These are phyloP conservation scores for Poeciliopsis turneri DNA, from an alignment of 2,797 vertebrate species.

Conservation along the genomic window DNA sequence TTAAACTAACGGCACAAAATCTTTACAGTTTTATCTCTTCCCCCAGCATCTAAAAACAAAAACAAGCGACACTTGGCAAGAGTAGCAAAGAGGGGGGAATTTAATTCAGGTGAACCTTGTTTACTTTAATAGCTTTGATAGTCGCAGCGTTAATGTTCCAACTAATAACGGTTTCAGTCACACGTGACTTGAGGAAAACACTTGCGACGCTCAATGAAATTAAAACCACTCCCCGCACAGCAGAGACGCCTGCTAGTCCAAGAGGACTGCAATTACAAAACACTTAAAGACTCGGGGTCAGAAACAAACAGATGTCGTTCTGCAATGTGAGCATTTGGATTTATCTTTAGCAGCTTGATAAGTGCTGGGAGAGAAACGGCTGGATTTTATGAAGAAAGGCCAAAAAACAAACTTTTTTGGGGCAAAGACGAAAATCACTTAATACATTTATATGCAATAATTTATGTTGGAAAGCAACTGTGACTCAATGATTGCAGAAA, in stretches of 20 bases:
- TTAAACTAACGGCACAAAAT: conserved; percentile 35
- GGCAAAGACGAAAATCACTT: background rate
- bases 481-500: background rate
- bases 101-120: conserved; percentile 45
- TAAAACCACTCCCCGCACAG: conserved; percentile 15
- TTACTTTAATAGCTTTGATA: conserved; percentile 43
- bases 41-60: conserved; percentile 28
- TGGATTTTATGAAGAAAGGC: background rate
- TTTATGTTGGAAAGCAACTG: background rate
- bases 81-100: conserved; percentile 16
- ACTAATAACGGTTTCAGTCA: conserved; percentile 39
- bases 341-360: background rate
- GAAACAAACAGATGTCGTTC: background rate
- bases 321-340: background rate
- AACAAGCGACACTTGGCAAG: conserved; percentile 43
- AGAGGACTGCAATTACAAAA: conserved; percentile 25
- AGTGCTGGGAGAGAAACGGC: background rate
- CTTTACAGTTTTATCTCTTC: conserved; percentile 26
- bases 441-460: background rate
- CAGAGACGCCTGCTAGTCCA: conserved; percentile 9
- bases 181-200: conserved; percentile 22
- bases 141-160: conserved; percentile 26
- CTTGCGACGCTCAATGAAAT: conserved; percentile 3
- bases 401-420: background rate
- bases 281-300: background rate